Conservation (phyloP, 1,140 invertebrate species). For the Caenorhabditis remanei region DNA sequence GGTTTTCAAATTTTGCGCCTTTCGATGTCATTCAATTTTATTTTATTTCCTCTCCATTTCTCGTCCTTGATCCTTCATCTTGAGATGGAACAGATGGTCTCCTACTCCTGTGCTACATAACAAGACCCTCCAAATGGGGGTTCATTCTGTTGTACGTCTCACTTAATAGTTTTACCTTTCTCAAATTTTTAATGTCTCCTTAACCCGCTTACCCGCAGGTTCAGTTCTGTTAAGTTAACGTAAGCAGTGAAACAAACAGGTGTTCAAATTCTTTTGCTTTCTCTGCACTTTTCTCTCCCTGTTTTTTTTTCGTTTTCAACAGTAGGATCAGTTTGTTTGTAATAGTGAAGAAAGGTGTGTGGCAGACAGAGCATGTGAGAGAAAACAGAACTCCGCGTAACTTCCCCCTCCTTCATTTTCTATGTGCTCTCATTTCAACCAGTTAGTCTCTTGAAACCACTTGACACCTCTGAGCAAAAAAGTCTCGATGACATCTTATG, state of each 20-base stretch:
- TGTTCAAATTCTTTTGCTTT: constrained; percentile 12
- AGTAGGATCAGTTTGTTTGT: constrained; percentile 37
- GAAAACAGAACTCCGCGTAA: constrained; percentile 45
- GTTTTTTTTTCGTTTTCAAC: constrained; percentile 3
- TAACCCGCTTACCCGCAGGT: constrained; percentile 10
- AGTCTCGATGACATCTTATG: background rate
- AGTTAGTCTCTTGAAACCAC: constrained; percentile 33
- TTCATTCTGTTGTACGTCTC: background rate
- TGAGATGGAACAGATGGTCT: constrained; percentile 36
- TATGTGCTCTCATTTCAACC: constrained; percentile 24
- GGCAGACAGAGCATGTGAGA: background rate
- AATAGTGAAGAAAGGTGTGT: background rate
- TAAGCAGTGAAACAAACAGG: constrained; percentile 39
- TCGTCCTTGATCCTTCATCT: constrained; percentile 29
- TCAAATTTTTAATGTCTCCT: background rate
- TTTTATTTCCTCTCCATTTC: background rate
- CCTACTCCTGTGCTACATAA: background rate
- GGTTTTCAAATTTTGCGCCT: background rate
- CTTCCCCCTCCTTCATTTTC: background rate
- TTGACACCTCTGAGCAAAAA: constrained; percentile 21
- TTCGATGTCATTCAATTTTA: constrained; percentile 22
- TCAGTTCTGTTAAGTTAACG: background rate
- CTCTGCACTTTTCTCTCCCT: background rate
- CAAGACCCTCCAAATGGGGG: background rate
- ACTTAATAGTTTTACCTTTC: too few species aligned